These are phyloP conservation scores for Bugula neritina DNA, from an alignment of 2,888 invertebrate genomes.

Conservation along the genomic window DNA sequence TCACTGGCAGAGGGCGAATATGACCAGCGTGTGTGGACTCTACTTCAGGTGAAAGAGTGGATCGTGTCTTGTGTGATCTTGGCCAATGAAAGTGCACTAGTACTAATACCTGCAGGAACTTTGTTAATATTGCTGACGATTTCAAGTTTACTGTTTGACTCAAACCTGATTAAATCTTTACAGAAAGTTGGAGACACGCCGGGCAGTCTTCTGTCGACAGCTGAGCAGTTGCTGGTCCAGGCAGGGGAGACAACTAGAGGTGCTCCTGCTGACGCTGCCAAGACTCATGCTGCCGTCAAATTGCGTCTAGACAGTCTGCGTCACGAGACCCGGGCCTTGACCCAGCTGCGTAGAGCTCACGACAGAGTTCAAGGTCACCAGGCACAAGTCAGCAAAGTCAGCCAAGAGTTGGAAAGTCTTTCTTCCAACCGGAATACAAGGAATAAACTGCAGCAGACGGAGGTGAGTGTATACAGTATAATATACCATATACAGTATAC, in stretches of 20 bases:
- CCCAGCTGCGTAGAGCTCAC: constrained; percentile 30
- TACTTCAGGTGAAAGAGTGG: constrained; percentile 14
- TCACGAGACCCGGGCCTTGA: constrained; percentile 39
- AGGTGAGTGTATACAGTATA: constrained; percentile 1
- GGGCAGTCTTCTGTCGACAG: constrained; percentile 21
- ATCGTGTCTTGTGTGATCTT: no score
- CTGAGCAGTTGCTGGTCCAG: not conserved
- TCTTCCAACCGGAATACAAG: constrained; percentile 11
- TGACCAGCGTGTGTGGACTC: not conserved
- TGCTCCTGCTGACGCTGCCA: not conserved
- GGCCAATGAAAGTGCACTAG: no score
- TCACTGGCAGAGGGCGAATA: constrained; percentile 15
- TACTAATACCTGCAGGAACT: no score
- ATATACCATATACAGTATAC: no score
- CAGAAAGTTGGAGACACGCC: constrained; percentile 26
- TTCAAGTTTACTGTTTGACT: not conserved
- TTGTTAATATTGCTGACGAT: not conserved
- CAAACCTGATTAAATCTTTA: no score
- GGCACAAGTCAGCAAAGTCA: constrained; percentile 13
- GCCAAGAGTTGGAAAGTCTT: not conserved
- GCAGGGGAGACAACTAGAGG: not conserved
- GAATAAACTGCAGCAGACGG: constrained; percentile 7
- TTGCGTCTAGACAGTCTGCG: constrained; percentile 43
- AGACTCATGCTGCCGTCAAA: constrained; percentile 12
- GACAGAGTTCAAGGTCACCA: constrained; percentile 21